Percentiles rank a stretch among this genome's conserved stretches.
These are phyloP conservation scores for Synanthedon myopaeformis DNA, from an alignment of 2,888 invertebrate species.

Conservation along the genomic window DNA sequence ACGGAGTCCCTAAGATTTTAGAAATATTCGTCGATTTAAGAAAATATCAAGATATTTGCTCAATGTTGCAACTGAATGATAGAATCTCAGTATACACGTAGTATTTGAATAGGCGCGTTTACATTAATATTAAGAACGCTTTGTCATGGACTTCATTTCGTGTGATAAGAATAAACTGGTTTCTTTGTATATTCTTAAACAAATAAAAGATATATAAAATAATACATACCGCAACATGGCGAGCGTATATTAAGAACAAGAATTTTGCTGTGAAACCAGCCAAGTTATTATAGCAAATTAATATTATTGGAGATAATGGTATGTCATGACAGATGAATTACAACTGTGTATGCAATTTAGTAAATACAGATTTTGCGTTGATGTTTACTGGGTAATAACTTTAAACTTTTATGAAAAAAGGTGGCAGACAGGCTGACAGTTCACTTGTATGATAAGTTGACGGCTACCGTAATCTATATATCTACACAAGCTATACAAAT, in stretches of 20 bases:
- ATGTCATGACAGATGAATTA: slow-evolving; percentile 28
- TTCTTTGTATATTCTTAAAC: background rate
- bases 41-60: background rate
- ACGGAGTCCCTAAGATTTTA: no score
- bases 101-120: background rate
- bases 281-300: background rate
- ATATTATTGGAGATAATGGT: slow-evolving; percentile 13
- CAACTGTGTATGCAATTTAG: slow-evolving; percentile 19
- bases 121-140: background rate
- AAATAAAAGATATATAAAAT: background rate
- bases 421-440: no score
- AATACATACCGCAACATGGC: background rate
- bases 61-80: background rate
- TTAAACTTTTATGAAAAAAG: no score
- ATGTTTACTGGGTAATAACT: no score
- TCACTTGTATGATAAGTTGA: no score
- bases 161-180: background rate
- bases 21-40: no score
- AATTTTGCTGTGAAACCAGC: background rate
- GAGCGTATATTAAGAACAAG: background rate
- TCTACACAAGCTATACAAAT: no score
- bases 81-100: background rate
- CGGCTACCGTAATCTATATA: no score
- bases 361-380: slow-evolving; percentile 2
- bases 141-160: background rate